phyloP scores from a whole-genome alignment of 2,888 invertebrate species.

The Athalia circularis region DNA sequence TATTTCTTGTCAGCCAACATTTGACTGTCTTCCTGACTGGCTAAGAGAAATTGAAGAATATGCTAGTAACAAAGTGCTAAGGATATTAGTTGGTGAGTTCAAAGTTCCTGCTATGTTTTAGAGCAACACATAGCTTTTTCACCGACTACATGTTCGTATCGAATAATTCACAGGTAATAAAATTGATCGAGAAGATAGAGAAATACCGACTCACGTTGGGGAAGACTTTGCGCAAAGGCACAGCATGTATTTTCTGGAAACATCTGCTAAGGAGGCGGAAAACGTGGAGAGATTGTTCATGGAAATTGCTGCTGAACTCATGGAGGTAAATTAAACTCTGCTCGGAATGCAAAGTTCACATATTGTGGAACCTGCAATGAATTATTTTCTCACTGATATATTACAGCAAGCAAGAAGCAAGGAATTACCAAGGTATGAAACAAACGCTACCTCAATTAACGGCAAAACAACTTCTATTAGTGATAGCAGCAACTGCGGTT shows the following conservation, averaged over 20 bases:
- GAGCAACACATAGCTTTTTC: slow-evolving; percentile 9
- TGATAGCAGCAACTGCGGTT: slow-evolving; percentile 81
- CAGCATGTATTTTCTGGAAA: slow-evolving; percentile 98
- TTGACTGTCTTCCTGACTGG: slow-evolving; percentile 98
- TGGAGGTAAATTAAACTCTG: slow-evolving; percentile 79
- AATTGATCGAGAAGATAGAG: slow-evolving; percentile 96
- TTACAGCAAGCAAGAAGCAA: slow-evolving; percentile 90
- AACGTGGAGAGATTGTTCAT: slow-evolving; percentile 97
- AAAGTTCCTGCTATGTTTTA: not conserved
- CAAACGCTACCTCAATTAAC: slow-evolving; percentile 82
- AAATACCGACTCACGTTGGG: slow-evolving; percentile 95
- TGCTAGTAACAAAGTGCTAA: slow-evolving; percentile 94
- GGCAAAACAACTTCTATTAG: slow-evolving; percentile 83
- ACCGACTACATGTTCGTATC: too few relatives aligned
- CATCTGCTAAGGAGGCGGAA: slow-evolving; percentile 98
- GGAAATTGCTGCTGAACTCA: slow-evolving; percentile 95
- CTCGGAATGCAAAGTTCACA: not conserved
- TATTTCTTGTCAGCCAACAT: slow-evolving; percentile 97
- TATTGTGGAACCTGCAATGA: slow-evolving; percentile 36
- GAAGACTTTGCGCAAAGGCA: slow-evolving; percentile 97
- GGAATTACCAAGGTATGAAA: slow-evolving; percentile 86
- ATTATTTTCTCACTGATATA: slow-evolving; percentile 44
- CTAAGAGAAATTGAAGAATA: slow-evolving; percentile 97
- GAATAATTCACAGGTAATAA: slow-evolving; percentile 85
- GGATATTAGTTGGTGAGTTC: slow-evolving; percentile 92